A percentile compares a stretch with the other conserved stretches of the same genome.
These are phyloP conservation scores for Noctua comes DNA, from an alignment of 2,888 invertebrate genomes.

Conservation along the genomic window DNA sequence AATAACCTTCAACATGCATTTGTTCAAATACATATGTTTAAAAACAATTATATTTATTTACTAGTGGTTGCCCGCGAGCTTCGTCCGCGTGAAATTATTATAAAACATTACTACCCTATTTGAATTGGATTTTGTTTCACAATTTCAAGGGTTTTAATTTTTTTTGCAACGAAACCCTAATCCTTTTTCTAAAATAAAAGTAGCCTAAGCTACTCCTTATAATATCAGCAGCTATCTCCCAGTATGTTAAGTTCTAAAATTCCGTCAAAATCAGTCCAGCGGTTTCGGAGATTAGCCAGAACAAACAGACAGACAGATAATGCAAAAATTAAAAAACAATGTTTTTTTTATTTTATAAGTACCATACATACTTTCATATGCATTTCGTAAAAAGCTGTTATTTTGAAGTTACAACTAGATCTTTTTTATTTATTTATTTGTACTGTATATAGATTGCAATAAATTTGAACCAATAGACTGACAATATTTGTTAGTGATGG, in stretches of 20 bases:
- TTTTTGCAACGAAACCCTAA: no score
- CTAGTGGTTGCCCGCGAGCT: no score
- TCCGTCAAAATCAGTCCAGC: background rate
- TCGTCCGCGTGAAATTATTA: no score
- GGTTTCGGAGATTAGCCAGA: background rate
- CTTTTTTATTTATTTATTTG: no score
- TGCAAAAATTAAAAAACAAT: background rate
- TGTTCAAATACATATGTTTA: background rate
- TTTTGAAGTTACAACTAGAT: background rate
- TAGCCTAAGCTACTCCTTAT: background rate
- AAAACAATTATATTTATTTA: background rate
- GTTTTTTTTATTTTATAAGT: background rate
- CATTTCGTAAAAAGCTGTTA: background rate
- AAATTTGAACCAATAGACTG: no score
- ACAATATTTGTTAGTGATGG: background rate
- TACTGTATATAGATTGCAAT: no score
- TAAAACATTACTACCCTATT: no score
- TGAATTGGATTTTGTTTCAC: no score
- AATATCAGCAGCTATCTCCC: background rate
- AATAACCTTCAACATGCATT: constrained; percentile 11
- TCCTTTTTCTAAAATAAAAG: no score
- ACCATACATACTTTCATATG: background rate
- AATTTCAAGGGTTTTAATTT: no score
- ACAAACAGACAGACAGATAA: background rate
- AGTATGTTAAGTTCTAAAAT: no score